These are phyloP conservation scores for Diglossa brunneiventris DNA, from an alignment of 2,113 vertebrate species.

Conservation along the genomic window DNA sequence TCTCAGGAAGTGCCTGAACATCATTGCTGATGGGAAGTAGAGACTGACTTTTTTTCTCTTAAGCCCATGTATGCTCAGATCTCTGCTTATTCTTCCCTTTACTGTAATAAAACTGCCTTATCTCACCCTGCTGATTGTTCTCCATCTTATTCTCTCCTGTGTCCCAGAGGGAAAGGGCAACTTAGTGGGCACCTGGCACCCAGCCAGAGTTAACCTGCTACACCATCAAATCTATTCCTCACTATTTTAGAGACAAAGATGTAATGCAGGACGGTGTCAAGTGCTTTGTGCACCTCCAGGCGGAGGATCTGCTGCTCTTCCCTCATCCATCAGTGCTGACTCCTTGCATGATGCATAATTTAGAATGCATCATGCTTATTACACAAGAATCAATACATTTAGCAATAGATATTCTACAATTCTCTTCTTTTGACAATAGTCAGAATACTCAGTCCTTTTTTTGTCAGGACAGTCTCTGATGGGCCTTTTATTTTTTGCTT, in stretches of 20 bases:
- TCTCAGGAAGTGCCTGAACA: neutral
- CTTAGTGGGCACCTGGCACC: neutral
- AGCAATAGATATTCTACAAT: neutral
- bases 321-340: neutral
- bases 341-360: neutral
- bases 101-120: neutral
- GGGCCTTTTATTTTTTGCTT: neutral
- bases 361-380: neutral
- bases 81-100: neutral
- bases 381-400: neutral
- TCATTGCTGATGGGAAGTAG: neutral
- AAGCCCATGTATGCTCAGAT: neutral
- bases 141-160: neutral
- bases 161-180: neutral
- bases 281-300: neutral
- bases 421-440: neutral
- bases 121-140: neutral
- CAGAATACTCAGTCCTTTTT: neutral
- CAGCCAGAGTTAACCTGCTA: no score
- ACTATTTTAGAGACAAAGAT: neutral
- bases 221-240: neutral
- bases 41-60: neutral
- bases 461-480: neutral
- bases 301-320: neutral
- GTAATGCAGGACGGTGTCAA: neutral